A percentile compares a stretch with the other conserved stretches of the same genome.
Evolutionary conservation across 2,888 invertebrate species (phyloP).

Genomic region (Chrysotoxum bicinctum): DNA sequence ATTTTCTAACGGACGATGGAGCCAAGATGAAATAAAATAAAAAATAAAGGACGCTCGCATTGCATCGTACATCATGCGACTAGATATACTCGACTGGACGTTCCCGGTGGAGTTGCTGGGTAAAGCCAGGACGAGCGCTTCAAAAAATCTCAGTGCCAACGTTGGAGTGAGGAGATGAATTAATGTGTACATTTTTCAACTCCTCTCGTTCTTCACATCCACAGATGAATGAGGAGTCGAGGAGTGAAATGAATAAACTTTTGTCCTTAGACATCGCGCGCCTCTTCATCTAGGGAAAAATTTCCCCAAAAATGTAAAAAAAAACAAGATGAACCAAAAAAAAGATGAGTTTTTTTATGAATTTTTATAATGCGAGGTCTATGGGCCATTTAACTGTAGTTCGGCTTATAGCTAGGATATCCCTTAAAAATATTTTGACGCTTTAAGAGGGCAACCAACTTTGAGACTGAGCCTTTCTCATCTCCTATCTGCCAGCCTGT

Average conservation of each 20-base stretch:
- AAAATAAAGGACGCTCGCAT: slow-evolving; percentile 28
- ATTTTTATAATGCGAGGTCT: slow-evolving; percentile 52
- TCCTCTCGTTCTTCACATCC: neutral
- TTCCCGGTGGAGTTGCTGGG: neutral
- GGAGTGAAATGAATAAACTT: slow-evolving; percentile 66
- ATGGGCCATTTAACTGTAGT: slow-evolving; percentile 60
- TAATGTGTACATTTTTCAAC: slow-evolving; percentile 46
- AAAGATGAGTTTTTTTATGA: slow-evolving; percentile 25
- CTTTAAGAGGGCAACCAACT: slow-evolving; percentile 69
- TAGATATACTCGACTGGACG: slow-evolving; percentile 32
- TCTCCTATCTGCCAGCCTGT: neutral
- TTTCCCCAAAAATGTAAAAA: slow-evolving; percentile 27
- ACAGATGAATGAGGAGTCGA: slow-evolving; percentile 28
- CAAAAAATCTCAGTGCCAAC: slow-evolving; percentile 42
- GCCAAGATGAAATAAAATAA: slow-evolving; percentile 26
- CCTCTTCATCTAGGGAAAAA: slow-evolving; percentile 55
- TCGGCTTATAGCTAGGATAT: slow-evolving; percentile 40
- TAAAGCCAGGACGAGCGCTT: slow-evolving; percentile 35
- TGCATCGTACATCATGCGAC: slow-evolving; percentile 38
- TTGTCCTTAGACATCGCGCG: slow-evolving; percentile 67
- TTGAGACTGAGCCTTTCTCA: slow-evolving; percentile 26
- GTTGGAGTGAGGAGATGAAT: slow-evolving; percentile 48
- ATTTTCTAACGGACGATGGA: slow-evolving; percentile 44
- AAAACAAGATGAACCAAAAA: neutral
- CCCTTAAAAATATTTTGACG: slow-evolving; percentile 68